phyloP scores from a whole-genome alignment of 2,113 vertebrate species.

The Rhynchomys soricoides region DNA sequence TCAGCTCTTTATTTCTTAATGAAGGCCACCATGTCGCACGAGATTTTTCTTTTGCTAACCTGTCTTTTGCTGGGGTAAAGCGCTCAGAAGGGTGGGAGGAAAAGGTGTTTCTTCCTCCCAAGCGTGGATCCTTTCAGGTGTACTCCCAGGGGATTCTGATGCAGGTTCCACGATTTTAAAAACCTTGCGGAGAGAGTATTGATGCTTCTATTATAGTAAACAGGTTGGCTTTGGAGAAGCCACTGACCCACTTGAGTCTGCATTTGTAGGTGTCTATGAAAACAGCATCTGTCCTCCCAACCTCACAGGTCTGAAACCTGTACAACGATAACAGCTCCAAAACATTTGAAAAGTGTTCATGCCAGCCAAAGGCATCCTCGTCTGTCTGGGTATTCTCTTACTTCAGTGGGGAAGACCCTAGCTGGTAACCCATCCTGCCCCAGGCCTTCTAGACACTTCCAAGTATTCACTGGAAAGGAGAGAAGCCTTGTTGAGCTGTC shows the following conservation, averaged over 20 bases:
- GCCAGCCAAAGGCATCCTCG: background rate
- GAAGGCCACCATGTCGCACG: background rate
- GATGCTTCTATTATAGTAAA: background rate
- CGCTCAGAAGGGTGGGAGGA: background rate
- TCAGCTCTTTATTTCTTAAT: background rate
- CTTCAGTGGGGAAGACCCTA: background rate
- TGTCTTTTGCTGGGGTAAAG: background rate
- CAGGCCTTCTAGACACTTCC: background rate
- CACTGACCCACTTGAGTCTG: background rate
- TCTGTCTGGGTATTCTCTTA: background rate
- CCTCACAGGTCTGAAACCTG: background rate
- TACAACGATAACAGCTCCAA: background rate
- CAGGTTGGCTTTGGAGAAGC: background rate
- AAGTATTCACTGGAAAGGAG: background rate
- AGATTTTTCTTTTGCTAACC: background rate
- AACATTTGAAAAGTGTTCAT: background rate
- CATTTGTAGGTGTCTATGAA: background rate
- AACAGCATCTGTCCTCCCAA: background rate
- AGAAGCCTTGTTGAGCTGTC: background rate
- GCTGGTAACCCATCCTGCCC: background rate
- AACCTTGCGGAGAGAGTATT: background rate
- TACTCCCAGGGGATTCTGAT: background rate
- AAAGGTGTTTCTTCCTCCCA: background rate
- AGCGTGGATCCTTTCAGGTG: background rate
- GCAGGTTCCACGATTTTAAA: background rate